Conservation (phyloP, 2,797 vertebrate species). For the Esox masquinongy region DNA sequence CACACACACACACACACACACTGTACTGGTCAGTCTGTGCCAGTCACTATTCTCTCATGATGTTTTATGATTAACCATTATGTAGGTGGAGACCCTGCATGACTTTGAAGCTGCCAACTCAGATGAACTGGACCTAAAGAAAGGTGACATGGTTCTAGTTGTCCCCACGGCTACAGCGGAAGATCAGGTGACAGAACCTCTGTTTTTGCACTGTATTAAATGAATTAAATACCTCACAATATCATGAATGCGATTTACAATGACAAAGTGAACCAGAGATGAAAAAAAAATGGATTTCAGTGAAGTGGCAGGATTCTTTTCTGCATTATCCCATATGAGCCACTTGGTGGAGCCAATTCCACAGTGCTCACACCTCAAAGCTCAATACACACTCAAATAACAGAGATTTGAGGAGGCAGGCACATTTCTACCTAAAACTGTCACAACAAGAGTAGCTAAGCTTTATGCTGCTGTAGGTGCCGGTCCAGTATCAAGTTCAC, state of each 20-base stretch:
- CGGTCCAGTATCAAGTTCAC: not conserved
- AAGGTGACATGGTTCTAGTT: constrained; percentile 90
- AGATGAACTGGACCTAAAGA: constrained; percentile 89
- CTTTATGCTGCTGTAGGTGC: not conserved
- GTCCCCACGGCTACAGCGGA: constrained; percentile 84
- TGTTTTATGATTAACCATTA: not conserved
- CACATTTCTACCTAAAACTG: not conserved
- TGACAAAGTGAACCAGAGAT: not conserved
- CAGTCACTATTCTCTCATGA: not conserved
- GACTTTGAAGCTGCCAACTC: constrained; percentile 95
- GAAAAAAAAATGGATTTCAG: not conserved
- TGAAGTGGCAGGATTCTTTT: not conserved
- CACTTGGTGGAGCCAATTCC: not conserved
- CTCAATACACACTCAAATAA: not conserved
- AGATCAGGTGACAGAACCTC: constrained; percentile 83
- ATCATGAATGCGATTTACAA: not conserved
- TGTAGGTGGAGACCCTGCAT: constrained; percentile 90
- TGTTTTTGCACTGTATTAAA: not conserved
- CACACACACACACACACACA: not conserved
- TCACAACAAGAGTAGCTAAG: not conserved
- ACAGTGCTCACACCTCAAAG: not conserved
- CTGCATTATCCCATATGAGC: not conserved
- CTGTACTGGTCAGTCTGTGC: no score
- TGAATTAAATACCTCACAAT: not conserved
- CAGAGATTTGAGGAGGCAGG: not conserved